Evolutionary conservation across 2,113 vertebrate genomes (phyloP), one percentile per base, ranked within the genome.

Genomic region (Saccopteryx leptura): DNA sequence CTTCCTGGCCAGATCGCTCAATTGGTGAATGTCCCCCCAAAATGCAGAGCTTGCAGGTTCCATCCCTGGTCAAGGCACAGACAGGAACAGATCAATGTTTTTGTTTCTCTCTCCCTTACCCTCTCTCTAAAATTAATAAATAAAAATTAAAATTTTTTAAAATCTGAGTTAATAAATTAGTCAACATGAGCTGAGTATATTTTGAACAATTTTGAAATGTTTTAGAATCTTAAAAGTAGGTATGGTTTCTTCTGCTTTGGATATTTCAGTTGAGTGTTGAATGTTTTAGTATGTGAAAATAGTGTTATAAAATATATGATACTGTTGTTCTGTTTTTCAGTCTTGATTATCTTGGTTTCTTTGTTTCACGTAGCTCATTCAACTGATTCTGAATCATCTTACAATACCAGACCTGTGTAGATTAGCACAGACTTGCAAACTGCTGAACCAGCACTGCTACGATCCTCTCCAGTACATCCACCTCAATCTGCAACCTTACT

Each of bases 401-500:
- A 98, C 99, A 78, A 98, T 99, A 94, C 99, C 99, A 94, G 99
- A 99, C 98, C 98, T 99, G 96, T 99, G 99, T 98, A 99, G 99
- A 98, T 98, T 99, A 98, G 99, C 99, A 86, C 99, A 99, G 98
- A 99, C 99, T 97, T 99, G 99, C 98, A 99, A 99, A 98, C 99
- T 99, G 61, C 98, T 99, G 50, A 98, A 99, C 98, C 99, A 99
- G 97, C 99, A 99, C 96, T 99, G 99, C 98, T 99, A 99, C 96
- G 99, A 99, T 97, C 99, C 99, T 78, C 99, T 99, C 9, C 99
- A 99, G 90, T 99, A 99, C 97, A 99, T 99, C 98, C 99, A 99
- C 97, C 99, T 99, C 97, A 99, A 99, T 98, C 99, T 99, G 98
- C 99, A 99, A 96, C 99, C 99, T 7, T 99, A 99, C 98, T 99